A percentile compares a stretch with the other conserved stretches of the same genome.
These are phyloP conservation scores for Akabosia matsudoensis DNA, from an alignment of 1,140 invertebrate genomes.

Conservation along the genomic window DNA sequence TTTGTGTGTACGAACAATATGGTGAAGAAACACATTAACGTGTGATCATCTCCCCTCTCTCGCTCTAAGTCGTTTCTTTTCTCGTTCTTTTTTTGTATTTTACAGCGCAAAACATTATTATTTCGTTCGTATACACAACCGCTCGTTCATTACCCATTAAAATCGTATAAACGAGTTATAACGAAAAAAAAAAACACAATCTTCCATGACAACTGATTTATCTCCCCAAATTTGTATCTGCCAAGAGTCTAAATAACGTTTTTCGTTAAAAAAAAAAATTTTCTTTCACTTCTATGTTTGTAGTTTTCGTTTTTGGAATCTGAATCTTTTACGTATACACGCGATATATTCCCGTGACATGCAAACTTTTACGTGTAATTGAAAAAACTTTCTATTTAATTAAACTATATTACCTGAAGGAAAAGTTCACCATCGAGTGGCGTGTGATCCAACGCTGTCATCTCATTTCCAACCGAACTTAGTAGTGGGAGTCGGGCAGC, in stretches of 20 bases:
- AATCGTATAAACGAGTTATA: background rate
- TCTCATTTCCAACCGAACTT: slow-evolving; percentile 61
- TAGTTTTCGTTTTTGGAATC: no score
- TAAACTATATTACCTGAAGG: slow-evolving; percentile 68
- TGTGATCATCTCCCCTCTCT: no score
- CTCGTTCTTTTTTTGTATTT: no score
- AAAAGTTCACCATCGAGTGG: slow-evolving; percentile 91
- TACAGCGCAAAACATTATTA: no score
- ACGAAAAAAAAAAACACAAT: background rate
- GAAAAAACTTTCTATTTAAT: background rate
- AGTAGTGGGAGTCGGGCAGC: background rate
- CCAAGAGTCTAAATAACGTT: slow-evolving; percentile 22
- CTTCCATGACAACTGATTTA: slow-evolving; percentile 45
- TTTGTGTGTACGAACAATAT: no score
- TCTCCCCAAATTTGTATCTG: slow-evolving; percentile 46
- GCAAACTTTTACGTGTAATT: slow-evolving; percentile 11
- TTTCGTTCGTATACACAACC: no score
- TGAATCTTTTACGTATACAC: no score
- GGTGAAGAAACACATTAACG: no score
- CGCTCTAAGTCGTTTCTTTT: no score
- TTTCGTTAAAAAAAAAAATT: background rate
- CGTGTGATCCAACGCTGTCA: slow-evolving; percentile 81
- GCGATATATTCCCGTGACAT: slow-evolving; percentile 11
- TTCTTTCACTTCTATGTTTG: no score
- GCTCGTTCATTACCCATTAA: background rate